A percentile compares a stretch with the other conserved stretches of the same genome.
Evolutionary conservation across 2,888 invertebrate genomes (phyloP).

Genomic region (Tribolium freemani): DNA sequence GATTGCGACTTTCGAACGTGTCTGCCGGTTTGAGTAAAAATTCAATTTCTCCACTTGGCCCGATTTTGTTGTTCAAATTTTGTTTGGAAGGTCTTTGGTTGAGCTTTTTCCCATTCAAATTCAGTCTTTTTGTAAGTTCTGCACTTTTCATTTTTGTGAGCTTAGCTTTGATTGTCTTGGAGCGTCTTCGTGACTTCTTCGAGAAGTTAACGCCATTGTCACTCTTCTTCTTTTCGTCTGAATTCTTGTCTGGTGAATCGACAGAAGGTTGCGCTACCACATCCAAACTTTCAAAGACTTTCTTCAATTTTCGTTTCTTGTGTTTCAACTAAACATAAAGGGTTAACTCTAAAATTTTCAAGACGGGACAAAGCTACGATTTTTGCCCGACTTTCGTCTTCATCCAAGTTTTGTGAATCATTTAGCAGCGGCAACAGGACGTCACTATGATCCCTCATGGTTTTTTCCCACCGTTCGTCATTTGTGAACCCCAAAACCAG

Average conservation of each 20-base stretch:
- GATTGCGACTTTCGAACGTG: slow-evolving; percentile 27
- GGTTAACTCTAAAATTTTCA: neutral
- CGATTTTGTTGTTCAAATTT: neutral
- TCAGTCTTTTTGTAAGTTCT: slow-evolving; percentile 52
- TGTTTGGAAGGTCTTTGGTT: neutral
- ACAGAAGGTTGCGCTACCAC: neutral
- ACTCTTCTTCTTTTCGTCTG: neutral
- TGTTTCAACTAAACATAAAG: slow-evolving; percentile 46
- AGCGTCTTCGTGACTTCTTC: slow-evolving; percentile 55
- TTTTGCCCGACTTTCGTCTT: slow-evolving; percentile 10
- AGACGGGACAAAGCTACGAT: neutral
- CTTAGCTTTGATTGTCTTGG: slow-evolving; percentile 59
- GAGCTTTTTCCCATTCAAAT: slow-evolving; percentile 14
- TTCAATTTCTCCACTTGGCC: neutral
- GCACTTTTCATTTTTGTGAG: slow-evolving; percentile 58
- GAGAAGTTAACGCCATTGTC: slow-evolving; percentile 1
- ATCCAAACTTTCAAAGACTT: slow-evolving; percentile 21
- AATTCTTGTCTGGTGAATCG: slow-evolving; percentile 29
- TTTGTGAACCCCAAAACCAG: slow-evolving; percentile 24
- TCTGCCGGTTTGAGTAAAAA: neutral
- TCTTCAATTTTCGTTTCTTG: slow-evolving; percentile 47
- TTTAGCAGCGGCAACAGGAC: slow-evolving; percentile 48
- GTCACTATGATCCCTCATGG: slow-evolving; percentile 57
- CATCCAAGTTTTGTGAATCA: neutral
- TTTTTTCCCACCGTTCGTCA: slow-evolving; percentile 47